Percentiles rank a stretch among this genome's conserved stretches.
phyloP scores from a whole-genome alignment of 2,888 invertebrate species.

The Troides aeacus region DNA sequence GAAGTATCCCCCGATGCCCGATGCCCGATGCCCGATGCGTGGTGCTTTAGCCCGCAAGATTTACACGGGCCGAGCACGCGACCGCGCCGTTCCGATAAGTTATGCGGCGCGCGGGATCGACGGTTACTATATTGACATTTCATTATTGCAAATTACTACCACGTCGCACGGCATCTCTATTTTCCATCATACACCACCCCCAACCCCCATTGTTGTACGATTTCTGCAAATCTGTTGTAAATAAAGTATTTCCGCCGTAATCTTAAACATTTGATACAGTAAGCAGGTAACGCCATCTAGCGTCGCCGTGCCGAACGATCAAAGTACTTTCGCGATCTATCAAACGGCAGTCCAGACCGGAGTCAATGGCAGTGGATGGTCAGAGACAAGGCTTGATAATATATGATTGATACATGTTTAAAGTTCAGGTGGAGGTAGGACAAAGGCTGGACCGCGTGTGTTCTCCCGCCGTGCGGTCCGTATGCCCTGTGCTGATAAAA shows the following conservation, averaged over 20 bases:
- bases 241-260: not conserved
- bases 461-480: too few relatives aligned
- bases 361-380: too few relatives aligned
- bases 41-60: slow-evolving; percentile 32
- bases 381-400: too few relatives aligned
- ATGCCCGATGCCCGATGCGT: slow-evolving; percentile 11
- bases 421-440: too few relatives aligned
- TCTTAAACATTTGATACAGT: not conserved
- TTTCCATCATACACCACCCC: too few relatives aligned
- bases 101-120: slow-evolving; percentile 27
- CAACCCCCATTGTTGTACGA: too few relatives aligned
- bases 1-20: slow-evolving; percentile 29
- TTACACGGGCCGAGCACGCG: slow-evolving; percentile 35
- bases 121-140: slow-evolving; percentile 33
- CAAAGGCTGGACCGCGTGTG: too few relatives aligned
- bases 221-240: too few relatives aligned
- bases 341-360: not conserved
- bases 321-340: not conserved
- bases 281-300: slow-evolving; percentile 47
- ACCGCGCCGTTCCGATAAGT: slow-evolving; percentile 20
- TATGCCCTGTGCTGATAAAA: too few relatives aligned
- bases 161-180: slow-evolving; percentile 2
- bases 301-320: slow-evolving; percentile 7
- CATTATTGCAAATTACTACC: slow-evolving; percentile 31
- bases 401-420: too few relatives aligned